Conservation (phyloP, 2,113 vertebrate species). For the Tinamus guttatus region DNA sequence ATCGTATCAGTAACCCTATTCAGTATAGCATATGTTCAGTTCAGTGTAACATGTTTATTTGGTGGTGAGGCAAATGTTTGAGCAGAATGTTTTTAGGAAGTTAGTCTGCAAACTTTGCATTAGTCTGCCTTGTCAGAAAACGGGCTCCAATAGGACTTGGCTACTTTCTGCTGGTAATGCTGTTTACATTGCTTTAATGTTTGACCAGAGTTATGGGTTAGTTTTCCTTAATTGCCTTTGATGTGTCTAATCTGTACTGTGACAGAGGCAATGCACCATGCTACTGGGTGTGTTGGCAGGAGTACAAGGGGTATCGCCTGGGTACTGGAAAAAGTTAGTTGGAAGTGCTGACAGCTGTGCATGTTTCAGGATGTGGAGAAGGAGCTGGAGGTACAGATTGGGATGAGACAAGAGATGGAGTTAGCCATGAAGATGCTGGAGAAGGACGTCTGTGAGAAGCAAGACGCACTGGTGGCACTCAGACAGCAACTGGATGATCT, state of each 20-base stretch:
- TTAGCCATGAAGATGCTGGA: slow-evolving; percentile 99
- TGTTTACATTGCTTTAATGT: neutral
- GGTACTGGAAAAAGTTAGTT: neutral
- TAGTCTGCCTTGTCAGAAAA: neutral
- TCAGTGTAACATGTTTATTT: accelerated
- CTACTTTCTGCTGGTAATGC: neutral
- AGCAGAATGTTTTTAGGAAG: neutral
- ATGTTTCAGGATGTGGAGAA: slow-evolving; percentile 92
- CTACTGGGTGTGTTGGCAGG: accelerated
- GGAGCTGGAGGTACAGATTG: slow-evolving; percentile 95
- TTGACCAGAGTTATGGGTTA: neutral
- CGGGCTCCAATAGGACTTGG: accelerated
- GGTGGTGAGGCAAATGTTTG: neutral
- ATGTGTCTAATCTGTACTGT: neutral
- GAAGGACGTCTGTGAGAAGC: slow-evolving; percentile 97
- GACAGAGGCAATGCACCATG: accelerated
- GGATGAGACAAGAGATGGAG: slow-evolving; percentile 99
- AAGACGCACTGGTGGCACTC: slow-evolving; percentile 93
- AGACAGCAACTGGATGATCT: slow-evolving; percentile 95
- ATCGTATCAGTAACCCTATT: too few species aligned
- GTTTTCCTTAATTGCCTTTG: neutral
- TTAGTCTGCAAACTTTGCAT: neutral
- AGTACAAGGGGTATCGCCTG: accelerated
- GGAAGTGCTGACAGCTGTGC: neutral
- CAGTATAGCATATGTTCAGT: accelerated